Evolutionary conservation across 2,113 vertebrate genomes (phyloP).

Genomic region (Andinoacara biseriatus): DNA sequence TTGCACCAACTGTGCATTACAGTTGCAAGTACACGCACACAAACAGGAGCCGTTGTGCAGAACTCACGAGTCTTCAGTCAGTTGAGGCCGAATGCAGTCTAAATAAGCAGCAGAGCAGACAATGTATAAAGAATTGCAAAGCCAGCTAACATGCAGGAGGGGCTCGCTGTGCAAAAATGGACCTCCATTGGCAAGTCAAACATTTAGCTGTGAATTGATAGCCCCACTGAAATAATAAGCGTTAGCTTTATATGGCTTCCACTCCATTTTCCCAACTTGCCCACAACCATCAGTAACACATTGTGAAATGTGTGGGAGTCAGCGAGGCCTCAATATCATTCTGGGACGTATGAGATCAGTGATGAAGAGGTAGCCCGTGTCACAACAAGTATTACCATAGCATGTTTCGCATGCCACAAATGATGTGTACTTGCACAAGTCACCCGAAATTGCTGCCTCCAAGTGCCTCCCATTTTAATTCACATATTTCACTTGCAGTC

Average conservation of each 20-base stretch:
- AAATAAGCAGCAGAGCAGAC: conserved; percentile 7
- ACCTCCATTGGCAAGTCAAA: conserved; percentile 26
- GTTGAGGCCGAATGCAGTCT: conserved; percentile 4
- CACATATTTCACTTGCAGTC: conserved; percentile 6
- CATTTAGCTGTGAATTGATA: conserved; percentile 26
- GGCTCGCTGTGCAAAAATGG: conserved; percentile 24
- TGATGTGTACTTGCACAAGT: background rate
- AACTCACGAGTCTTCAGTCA: background rate
- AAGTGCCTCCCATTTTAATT: conserved; percentile 2
- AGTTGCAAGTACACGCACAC: background rate
- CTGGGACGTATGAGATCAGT: background rate
- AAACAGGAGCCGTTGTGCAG: conserved; percentile 2
- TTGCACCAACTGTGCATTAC: conserved; percentile 3
- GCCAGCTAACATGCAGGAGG: conserved; percentile 16
- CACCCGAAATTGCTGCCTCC: background rate
- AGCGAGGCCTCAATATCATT: conserved; percentile 7
- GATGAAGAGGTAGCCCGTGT: background rate
- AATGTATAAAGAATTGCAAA: conserved; percentile 30
- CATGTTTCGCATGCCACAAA: background rate
- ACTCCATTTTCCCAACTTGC: background rate
- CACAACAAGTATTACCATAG: background rate
- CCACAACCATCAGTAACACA: background rate
- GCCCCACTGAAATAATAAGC: conserved; percentile 23
- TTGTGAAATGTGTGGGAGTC: conserved; percentile 11
- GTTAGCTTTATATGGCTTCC: conserved; percentile 22